Evolutionary conservation across 2,888 invertebrate genomes (phyloP), one percentile per base, ranked within the genome.

Genomic region (Furcula furcula): DNA sequence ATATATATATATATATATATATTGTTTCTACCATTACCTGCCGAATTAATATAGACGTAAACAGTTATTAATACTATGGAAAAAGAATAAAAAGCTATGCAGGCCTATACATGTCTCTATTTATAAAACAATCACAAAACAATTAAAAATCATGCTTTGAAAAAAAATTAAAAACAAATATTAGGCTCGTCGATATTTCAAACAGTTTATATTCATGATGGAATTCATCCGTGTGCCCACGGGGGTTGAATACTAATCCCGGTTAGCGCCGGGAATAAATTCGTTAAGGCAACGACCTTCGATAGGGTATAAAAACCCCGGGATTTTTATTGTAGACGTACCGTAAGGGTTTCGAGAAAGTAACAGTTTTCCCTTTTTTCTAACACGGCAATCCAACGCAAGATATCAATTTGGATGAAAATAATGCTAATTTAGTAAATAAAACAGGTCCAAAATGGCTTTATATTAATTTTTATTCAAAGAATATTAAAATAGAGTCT

Each of bases 131-230:
- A 10, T 5, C 6, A 10, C 4, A 6, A 10, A 10, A 10, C 10
- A 5, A 21, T 5, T 16, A 6, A 16, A 10, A 10, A 4, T 2
- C 9, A 21, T 10, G 4, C 10, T 21, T 10, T 10, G 4, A 21
- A 10, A 21, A 10, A 21, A 21, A 10, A 21, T 21, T 21, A 21
- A 21, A 21, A 21, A 21, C 21, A 21, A 21, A 21, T 21, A 21
- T 21, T 21, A 6, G 6, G 10, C 4, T 6, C 21, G 21, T 19
- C 38, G 40, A 45, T 45, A 47, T 47, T 54, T 58, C 34, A 43
- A 47, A 43, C 42, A 33, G 44, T 59, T 57, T 47, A 55, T 50
- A 59, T 61, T 58, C 62, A 47, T 36, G 31, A 39, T 41, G 32
- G 41, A 28, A 40, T 44, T 36, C 42, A 47, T 48, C 54, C 45